Percentiles rank a stretch among this genome's conserved stretches.
Evolutionary conservation across 2,113 vertebrate genomes (phyloP).

Genomic region (Suncus etruscus): DNA sequence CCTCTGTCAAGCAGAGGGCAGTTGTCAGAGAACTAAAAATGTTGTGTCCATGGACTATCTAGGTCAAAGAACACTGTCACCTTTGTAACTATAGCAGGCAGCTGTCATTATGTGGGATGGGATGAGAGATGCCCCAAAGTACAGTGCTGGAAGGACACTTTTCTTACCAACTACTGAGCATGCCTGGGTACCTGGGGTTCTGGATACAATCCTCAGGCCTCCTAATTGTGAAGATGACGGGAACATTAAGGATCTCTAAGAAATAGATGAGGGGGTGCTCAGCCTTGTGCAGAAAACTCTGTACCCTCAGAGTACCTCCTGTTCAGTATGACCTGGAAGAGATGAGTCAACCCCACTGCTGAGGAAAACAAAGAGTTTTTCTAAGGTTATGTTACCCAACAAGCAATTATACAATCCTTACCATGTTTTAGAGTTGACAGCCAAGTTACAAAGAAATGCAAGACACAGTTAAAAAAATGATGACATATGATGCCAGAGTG

Average conservation of each 20-base stretch:
- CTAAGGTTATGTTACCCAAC: not conserved
- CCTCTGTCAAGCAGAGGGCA: not conserved
- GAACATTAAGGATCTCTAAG: not conserved
- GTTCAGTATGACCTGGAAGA: not conserved
- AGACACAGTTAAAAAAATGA: not conserved
- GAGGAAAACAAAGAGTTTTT: not conserved
- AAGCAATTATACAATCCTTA: not conserved
- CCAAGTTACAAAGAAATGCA: not conserved
- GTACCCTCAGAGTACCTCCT: not conserved
- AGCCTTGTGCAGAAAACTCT: not conserved
- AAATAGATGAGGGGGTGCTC: not conserved
- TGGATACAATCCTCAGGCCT: not conserved
- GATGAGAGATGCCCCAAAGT: not conserved
- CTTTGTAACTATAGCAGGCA: no score
- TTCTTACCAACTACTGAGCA: not conserved
- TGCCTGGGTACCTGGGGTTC: fast-evolving
- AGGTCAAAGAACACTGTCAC: not conserved
- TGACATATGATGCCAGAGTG: not conserved
- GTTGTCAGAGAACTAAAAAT: not conserved
- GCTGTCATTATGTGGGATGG: fast-evolving
- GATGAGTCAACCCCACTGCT: not conserved
- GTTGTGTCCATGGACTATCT: not conserved
- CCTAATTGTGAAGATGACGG: not conserved
- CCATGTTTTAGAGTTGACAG: not conserved
- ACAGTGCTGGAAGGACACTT: not conserved